phyloP scores from a whole-genome alignment of 2,113 vertebrate genomes.

The Procavia capensis region DNA sequence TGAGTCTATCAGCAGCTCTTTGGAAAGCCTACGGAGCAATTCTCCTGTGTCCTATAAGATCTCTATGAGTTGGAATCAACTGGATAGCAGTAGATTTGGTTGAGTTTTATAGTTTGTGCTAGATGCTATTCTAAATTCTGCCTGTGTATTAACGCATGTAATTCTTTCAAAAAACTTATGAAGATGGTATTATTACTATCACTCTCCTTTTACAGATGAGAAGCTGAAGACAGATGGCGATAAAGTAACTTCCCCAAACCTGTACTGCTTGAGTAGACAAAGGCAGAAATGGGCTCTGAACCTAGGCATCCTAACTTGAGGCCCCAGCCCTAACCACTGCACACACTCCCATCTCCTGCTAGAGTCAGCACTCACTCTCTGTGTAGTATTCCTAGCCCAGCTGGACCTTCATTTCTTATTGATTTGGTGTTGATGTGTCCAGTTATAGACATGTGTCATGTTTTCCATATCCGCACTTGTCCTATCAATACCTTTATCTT shows the following conservation, averaged over 20 bases:
- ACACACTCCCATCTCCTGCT: neutral
- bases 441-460: neutral
- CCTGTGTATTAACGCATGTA: neutral
- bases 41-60: no score
- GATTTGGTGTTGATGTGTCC: neutral
- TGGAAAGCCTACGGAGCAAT: no score
- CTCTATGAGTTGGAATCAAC: no score
- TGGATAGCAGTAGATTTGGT: no score
- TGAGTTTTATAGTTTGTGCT: neutral
- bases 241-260: neutral
- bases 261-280: fast-evolving
- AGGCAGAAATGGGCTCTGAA: neutral
- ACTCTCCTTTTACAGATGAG: neutral
- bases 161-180: neutral
- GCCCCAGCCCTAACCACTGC: no score
- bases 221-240: neutral
- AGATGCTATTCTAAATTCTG: neutral
- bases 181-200: neutral
- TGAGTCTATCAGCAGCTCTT: no score
- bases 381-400: neutral
- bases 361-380: neutral
- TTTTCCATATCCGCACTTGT: neutral
- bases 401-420: fast-evolving
- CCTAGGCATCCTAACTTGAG: fast-evolving
- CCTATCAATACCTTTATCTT: neutral